A percentile compares a stretch with the other conserved stretches of the same genome.
These are phyloP conservation scores for Syngnathus acus DNA, from an alignment of 2,797 vertebrate genomes.

Conservation along the genomic window DNA sequence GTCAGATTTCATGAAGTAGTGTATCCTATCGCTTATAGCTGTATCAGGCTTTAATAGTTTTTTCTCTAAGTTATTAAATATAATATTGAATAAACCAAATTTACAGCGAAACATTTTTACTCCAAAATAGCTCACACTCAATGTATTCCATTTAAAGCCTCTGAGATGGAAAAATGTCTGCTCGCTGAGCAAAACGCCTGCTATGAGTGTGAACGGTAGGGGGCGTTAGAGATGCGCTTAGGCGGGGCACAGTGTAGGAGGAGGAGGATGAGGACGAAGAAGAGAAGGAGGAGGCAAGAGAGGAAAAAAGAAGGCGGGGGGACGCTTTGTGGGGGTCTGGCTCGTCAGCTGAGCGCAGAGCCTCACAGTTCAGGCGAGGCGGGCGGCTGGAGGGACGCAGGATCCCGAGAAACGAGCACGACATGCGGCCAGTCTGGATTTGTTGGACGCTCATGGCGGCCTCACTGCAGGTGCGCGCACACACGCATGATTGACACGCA, in stretches of 20 bases:
- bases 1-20: no score
- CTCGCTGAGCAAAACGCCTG: background rate
- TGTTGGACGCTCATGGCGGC: conserved; percentile 16
- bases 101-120: background rate
- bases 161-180: background rate
- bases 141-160: background rate
- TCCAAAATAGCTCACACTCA: background rate
- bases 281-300: conserved; percentile 2
- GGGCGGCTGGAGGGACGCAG: background rate
- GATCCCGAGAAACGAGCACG: background rate
- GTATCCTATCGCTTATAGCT: no score
- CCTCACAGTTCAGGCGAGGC: background rate
- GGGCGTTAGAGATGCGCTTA: background rate
- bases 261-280: background rate
- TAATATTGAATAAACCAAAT: no score
- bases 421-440: conserved; percentile 13
- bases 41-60: no score
- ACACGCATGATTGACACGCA: background rate
- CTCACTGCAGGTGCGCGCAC: conserved; percentile 11
- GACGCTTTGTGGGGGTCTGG: background rate
- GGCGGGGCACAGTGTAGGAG: background rate
- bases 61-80: no score
- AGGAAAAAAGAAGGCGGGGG: background rate
- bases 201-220: background rate
- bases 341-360: background rate